A percentile compares a stretch with the other conserved stretches of the same genome.
phyloP scores from a whole-genome alignment of 2,888 invertebrate species.

The Oscheius onirici region DNA sequence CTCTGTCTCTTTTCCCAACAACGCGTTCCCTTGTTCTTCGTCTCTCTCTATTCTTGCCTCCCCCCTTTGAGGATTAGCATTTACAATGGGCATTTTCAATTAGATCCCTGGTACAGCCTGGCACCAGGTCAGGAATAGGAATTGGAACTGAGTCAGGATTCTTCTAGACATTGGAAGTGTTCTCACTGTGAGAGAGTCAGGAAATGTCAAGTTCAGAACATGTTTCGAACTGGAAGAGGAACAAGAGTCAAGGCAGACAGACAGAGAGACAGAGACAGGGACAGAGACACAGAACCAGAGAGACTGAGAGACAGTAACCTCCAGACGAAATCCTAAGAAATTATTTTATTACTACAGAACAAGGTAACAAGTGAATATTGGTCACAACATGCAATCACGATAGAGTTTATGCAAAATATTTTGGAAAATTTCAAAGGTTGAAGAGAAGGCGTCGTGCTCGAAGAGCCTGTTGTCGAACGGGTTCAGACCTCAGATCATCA shows the following conservation, averaged over 20 bases:
- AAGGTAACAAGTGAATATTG: background rate
- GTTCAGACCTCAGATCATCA: background rate
- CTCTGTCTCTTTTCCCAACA: background rate
- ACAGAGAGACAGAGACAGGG: background rate
- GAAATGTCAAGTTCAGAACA: too few relatives aligned
- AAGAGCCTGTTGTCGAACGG: constrained; percentile 4
- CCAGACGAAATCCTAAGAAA: background rate
- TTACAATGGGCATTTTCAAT: constrained; percentile 8
- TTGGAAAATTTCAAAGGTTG: background rate
- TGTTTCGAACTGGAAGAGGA: too few relatives aligned
- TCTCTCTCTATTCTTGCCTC: background rate
- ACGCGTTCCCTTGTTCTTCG: constrained; percentile 13
- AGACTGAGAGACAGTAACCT: background rate
- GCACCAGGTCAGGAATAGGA: background rate
- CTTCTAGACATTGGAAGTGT: too few relatives aligned
- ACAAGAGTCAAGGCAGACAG: too few relatives aligned
- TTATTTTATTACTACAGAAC: background rate
- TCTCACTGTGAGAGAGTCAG: too few relatives aligned
- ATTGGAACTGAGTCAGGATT: background rate
- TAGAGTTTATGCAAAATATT: background rate
- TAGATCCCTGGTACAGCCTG: background rate
- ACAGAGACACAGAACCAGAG: background rate
- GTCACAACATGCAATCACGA: background rate
- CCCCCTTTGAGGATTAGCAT: constrained; percentile 11
- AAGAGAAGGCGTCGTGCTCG: constrained; percentile 27